Conservation (phyloP, 1,140 invertebrate genomes). For the fruit fly (Drosophila melanogaster) region Release_6_plus_ISO1_MT NT_037436.4:21974501-21975000, state of each 20-base stretch:
- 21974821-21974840: neutral
- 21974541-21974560: slow-evolving; percentile 30
- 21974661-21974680: neutral
- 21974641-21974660: neutral
- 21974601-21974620: slow-evolving; percentile 8
- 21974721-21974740: slow-evolving; percentile 18
- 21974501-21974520: neutral
- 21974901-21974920: slow-evolving; percentile 46
- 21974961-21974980: slow-evolving; percentile 10
- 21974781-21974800: slow-evolving; percentile 19
- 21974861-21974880: neutral
- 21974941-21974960: slow-evolving; percentile 1
- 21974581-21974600: slow-evolving; percentile 5
- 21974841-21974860: slow-evolving; percentile 19
- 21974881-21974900: slow-evolving; percentile 32
- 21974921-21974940: slow-evolving; percentile 25
- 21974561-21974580: slow-evolving; percentile 25
- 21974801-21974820: slow-evolving; percentile 7
- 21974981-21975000: slow-evolving; percentile 16
- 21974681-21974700: slow-evolving; percentile 5
- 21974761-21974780: slow-evolving; percentile 22
- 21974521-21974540: slow-evolving; percentile 7
- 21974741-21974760: slow-evolving; percentile 36
- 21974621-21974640: slow-evolving; percentile 20
- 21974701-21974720: slow-evolving; percentile 2